Percentiles rank a stretch among this genome's conserved stretches.
Conservation (phyloP, 2,888 invertebrate species). For the Xestobium rufovillosum region DNA sequence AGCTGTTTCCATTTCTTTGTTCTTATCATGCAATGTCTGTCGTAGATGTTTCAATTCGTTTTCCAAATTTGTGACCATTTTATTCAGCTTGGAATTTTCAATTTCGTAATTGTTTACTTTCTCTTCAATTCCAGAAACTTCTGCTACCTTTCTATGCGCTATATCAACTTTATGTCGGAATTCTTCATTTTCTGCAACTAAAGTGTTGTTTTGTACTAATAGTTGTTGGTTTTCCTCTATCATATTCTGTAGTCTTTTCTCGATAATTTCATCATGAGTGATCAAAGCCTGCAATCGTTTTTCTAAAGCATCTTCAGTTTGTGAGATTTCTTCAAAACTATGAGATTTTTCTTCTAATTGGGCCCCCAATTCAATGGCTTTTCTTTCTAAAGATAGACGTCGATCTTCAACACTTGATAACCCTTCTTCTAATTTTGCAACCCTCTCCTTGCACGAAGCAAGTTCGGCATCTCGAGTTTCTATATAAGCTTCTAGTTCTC, state of each 20-base stretch:
- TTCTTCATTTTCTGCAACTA: slow-evolving; percentile 34
- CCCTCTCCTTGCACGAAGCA: slow-evolving; percentile 54
- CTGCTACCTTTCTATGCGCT: slow-evolving; percentile 10
- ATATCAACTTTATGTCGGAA: slow-evolving; percentile 26
- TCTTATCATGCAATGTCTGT: slow-evolving; percentile 39
- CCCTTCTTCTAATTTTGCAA: slow-evolving; percentile 59
- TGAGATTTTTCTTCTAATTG: slow-evolving; percentile 51
- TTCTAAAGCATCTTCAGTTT: slow-evolving; percentile 56
- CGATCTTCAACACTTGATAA: slow-evolving; percentile 54
- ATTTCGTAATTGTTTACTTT: slow-evolving; percentile 27
- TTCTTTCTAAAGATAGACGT: slow-evolving; percentile 52
- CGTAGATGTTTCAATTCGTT: slow-evolving; percentile 46
- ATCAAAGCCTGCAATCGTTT: slow-evolving; percentile 55
- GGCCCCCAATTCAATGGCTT: slow-evolving; percentile 53
- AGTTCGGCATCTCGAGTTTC: slow-evolving; percentile 65
- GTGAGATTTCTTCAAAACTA: slow-evolving; percentile 48
- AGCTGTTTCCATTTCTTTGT: slow-evolving; percentile 44
- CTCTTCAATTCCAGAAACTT: slow-evolving; percentile 26
- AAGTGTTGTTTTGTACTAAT: slow-evolving; percentile 47
- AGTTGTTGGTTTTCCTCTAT: slow-evolving; percentile 51
- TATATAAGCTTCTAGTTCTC: slow-evolving; percentile 66
- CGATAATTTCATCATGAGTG: slow-evolving; percentile 56
- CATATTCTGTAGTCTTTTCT: slow-evolving; percentile 51
- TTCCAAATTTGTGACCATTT: slow-evolving; percentile 45
- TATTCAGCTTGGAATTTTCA: slow-evolving; percentile 45